Percentiles rank a stretch among this genome's conserved stretches.
Evolutionary conservation across 2,797 vertebrate species (phyloP).

Genomic region (Sparus aurata): DNA sequence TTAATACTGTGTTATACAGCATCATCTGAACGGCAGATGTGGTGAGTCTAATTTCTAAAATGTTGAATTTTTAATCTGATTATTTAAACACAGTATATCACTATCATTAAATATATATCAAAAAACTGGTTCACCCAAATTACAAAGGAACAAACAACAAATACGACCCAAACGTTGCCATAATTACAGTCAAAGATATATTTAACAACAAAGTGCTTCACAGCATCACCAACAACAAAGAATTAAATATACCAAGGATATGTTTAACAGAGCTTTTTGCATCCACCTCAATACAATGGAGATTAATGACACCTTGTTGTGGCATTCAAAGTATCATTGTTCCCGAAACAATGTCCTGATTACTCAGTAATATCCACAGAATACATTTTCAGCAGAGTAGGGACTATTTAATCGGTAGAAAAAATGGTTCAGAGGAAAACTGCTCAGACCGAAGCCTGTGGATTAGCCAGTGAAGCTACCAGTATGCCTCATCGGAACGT

Average conservation of each 20-base stretch:
- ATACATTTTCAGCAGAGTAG: neutral
- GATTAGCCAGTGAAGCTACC: neutral
- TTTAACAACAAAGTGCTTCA: no score
- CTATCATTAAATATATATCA: neutral
- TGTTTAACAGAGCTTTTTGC: no score
- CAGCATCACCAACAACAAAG: no score
- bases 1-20: neutral
- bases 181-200: no score
- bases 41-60: neutral
- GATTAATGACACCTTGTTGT: neutral
- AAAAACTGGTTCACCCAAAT: neutral
- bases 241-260: no score
- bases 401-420: neutral
- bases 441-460: neutral
- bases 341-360: neutral
- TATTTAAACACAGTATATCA: neutral
- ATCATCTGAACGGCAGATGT: neutral
- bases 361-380: slow-evolving; percentile 10
- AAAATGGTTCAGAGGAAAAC: neutral
- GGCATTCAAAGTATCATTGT: neutral
- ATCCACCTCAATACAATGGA: neutral
- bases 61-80: neutral
- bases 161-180: no score
- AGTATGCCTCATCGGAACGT: neutral
- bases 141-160: neutral